Evolutionary conservation across 2,797 vertebrate genomes (phyloP), one percentile per base, ranked within the genome.

Genomic region (Parotocinclus haroldoi): DNA sequence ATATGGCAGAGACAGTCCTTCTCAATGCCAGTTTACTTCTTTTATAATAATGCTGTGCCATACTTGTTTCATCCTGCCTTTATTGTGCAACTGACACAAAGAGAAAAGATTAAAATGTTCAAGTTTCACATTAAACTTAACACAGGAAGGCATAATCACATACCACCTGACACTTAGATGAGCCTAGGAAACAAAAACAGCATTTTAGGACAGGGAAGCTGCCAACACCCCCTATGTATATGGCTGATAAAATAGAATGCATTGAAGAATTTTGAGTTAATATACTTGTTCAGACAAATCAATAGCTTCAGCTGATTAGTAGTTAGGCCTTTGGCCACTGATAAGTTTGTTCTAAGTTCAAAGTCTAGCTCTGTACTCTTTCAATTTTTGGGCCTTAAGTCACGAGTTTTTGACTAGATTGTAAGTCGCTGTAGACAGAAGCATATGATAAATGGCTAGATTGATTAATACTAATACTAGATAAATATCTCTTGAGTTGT

Each of bases 251-350:
- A 11, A 51, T 4, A 19, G 5, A 58, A 17, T 9, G 3, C 10
- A 37, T 4, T 56, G 44, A 60, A 42, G 40, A 42, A 42, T 11
- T 58, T 45, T 19, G 13, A 4, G 42, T 44, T 44, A 11, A 16
- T 17, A 56, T 50, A 14, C 44, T 48, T 56, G 50, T 16, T 16
- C 16, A 19, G 14, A 48, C 66, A 60, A 54, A 18, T 53, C 36
- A 60, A 46, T 45, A 13, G 27, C 27, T 27, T 27, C 27, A 2
- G 5, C 27, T 27, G 27, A 27, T 27, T 27, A 27, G 27, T 27
- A 27, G 27, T 27, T 27, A 27, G 5, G 27, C 27, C 27, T 27
- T 27, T 27, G 27, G 27, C 2, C 27, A 27, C 27, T 27, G 27
- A 27, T 27, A 27, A 27, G 10, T 17, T 58, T 14, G 39, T 9